phyloP scores from a whole-genome alignment of 2,888 invertebrate genomes.

The Ophion slaviceki region DNA sequence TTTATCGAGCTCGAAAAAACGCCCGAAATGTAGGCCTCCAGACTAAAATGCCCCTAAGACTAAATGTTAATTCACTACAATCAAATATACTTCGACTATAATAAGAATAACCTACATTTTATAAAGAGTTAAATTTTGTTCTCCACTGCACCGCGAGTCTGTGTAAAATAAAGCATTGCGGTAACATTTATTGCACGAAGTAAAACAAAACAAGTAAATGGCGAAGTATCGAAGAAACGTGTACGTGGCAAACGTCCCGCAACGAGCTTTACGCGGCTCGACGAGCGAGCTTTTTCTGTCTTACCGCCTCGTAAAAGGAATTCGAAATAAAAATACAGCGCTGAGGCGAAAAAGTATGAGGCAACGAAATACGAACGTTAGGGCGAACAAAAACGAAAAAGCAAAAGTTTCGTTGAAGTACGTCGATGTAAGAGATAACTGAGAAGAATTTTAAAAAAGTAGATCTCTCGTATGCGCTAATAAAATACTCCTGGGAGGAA shows the following conservation, averaged over 20 bases:
- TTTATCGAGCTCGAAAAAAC: no score
- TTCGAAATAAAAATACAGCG: slow-evolving; percentile 28
- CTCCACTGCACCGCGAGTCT: background rate
- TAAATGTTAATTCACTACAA: no score
- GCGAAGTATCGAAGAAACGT: background rate
- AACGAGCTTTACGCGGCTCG: slow-evolving; percentile 15
- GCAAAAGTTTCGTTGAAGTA: slow-evolving; percentile 6
- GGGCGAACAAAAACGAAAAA: background rate
- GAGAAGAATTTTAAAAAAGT: slow-evolving; percentile 3
- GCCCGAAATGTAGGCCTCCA: no score
- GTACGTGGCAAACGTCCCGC: background rate
- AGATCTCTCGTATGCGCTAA: background rate
- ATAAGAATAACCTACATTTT: background rate
- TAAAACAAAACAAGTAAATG: slow-evolving; percentile 23
- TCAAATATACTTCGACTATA: no score
- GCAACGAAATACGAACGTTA: background rate
- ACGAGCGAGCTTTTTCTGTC: slow-evolving; percentile 2
- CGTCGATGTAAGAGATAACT: background rate
- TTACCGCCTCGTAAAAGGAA: slow-evolving; percentile 36
- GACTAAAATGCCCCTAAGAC: no score
- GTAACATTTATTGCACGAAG: slow-evolving; percentile 18
- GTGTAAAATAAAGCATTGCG: background rate
- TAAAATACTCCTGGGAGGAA: background rate
- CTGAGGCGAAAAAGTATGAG: background rate
- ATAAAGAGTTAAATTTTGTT: background rate